phyloP scores from a whole-genome alignment of 2,113 vertebrate genomes.

The Pollachius pollachius region DNA sequence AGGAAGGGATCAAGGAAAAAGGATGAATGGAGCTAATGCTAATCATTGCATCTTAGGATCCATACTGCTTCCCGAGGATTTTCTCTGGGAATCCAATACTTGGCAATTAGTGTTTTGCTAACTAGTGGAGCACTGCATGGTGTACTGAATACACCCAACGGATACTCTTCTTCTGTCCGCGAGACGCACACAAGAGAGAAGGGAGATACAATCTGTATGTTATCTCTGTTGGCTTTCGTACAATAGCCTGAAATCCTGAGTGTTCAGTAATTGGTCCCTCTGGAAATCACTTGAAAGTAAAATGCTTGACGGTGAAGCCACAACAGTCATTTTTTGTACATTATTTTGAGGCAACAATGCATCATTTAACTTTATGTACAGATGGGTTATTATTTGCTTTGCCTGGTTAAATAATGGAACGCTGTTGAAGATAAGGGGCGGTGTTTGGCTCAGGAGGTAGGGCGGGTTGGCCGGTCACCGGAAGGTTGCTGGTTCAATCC shows the following conservation, averaged over 20 bases:
- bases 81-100: conserved; percentile 48
- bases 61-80: conserved; percentile 56
- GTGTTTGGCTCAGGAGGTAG: too few relatives aligned
- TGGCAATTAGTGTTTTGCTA: conserved; percentile 62
- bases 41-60: conserved; percentile 60
- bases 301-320: too few relatives aligned
- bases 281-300: neutral
- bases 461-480: too few relatives aligned
- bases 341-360: too few relatives aligned
- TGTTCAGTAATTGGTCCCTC: conserved; percentile 16
- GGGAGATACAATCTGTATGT: neutral
- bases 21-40: conserved; percentile 14
- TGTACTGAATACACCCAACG: conserved; percentile 21
- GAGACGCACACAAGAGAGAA: neutral
- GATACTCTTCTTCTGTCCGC: conserved; percentile 22
- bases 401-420: too few relatives aligned
- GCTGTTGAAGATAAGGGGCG: too few relatives aligned
- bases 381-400: too few relatives aligned
- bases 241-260: neutral
- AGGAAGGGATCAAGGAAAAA: conserved; percentile 30
- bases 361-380: too few relatives aligned
- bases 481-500: too few relatives aligned
- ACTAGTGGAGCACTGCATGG: conserved; percentile 34
- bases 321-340: too few relatives aligned
- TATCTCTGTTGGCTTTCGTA: neutral